Conservation (phyloP, 1,140 invertebrate genomes). For the Laodelphax striatellus region DNA sequence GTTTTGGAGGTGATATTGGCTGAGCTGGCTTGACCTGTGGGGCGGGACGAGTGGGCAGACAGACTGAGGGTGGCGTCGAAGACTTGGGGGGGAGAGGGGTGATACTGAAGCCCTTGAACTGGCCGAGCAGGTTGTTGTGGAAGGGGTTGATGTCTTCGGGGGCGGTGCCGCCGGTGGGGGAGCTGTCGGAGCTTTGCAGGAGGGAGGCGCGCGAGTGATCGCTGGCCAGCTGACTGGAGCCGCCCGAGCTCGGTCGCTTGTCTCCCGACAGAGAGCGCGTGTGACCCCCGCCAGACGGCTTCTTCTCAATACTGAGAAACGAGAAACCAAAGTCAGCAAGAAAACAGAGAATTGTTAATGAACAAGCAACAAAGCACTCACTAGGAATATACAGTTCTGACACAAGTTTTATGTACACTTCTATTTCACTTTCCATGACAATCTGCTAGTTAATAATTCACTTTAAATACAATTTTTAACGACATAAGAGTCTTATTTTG, state of each 20-base stretch:
- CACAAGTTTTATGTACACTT: too few species aligned
- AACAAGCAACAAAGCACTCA: not conserved
- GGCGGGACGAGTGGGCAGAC: conserved; percentile 6
- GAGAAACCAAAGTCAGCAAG: conserved; percentile 3
- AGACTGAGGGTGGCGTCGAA: not conserved
- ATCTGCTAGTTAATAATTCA: too few species aligned
- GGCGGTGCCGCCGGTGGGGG: conserved; percentile 31
- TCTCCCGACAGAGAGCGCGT: not conserved
- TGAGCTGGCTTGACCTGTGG: not conserved
- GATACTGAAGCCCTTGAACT: conserved; percentile 73
- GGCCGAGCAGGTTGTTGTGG: conserved; percentile 58
- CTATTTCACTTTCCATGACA: too few species aligned
- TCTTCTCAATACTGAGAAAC: conserved; percentile 16
- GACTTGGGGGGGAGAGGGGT: conserved; percentile 45
- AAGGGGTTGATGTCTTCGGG: conserved; percentile 38
- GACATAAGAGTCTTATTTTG: too few species aligned
- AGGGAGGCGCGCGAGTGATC: conserved; percentile 23
- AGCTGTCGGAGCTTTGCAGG: conserved; percentile 40
- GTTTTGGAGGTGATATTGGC: conserved; percentile 11
- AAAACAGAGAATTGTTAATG: not conserved
- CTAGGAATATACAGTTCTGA: too few species aligned
- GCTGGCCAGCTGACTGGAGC: conserved; percentile 17
- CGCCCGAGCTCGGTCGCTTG: conserved; percentile 4
- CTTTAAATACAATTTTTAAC: too few species aligned
- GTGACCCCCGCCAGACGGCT: not conserved